Evolutionary conservation across 2,888 invertebrate genomes (phyloP).

Genomic region (Napeogenes sylphis): DNA sequence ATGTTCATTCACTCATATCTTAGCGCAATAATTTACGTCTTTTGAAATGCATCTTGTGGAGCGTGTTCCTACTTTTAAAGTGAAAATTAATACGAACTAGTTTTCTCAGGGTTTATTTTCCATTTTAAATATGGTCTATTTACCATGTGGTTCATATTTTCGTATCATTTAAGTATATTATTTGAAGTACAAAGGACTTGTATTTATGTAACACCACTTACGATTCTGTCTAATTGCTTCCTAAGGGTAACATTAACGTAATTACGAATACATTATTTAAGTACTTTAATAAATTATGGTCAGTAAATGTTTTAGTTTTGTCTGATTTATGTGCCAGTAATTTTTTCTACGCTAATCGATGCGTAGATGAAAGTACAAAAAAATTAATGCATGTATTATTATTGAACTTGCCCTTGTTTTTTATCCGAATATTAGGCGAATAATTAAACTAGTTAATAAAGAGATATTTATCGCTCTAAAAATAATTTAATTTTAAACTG

Average conservation of each 20-base stretch:
- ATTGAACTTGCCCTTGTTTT: constrained; percentile 9
- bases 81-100: constrained; percentile 24
- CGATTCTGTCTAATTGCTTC: too few species aligned
- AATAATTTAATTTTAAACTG: constrained; percentile 22
- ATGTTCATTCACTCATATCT: constrained; percentile 20
- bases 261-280: too few species aligned
- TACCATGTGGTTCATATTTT: background rate
- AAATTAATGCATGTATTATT: too few species aligned
- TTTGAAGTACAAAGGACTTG: background rate
- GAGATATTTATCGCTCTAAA: constrained; percentile 19
- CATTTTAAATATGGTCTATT: constrained; percentile 6
- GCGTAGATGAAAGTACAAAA: too few species aligned
- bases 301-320: too few species aligned
- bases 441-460: constrained; percentile 21
- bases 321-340: too few species aligned
- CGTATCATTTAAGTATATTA: too few species aligned
- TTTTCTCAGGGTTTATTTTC: constrained; percentile 13
- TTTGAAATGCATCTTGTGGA: constrained; percentile 22
- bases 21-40: constrained; percentile 21
- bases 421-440: constrained; percentile 13
- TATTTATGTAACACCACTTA: too few species aligned
- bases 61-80: constrained; percentile 19
- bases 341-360: too few species aligned
- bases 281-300: too few species aligned
- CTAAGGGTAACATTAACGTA: too few species aligned